A percentile compares a stretch with the other conserved stretches of the same genome.
Conservation (phyloP, 2,797 vertebrate genomes). For the Chaetophractus vellerosus region DNA sequence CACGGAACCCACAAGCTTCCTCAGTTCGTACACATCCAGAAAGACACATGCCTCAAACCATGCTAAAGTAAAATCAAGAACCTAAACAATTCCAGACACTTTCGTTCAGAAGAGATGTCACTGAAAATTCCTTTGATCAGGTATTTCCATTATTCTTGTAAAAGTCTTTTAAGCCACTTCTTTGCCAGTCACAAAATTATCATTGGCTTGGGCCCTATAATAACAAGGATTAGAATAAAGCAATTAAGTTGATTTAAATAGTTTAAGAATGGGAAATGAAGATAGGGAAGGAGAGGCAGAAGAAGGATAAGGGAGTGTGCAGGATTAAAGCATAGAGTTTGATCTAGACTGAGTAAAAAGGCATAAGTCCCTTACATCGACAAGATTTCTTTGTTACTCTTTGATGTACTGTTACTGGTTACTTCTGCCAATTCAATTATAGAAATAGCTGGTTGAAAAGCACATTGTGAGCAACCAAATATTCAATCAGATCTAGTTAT, state of each 20-base stretch:
- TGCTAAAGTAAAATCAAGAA: conserved; percentile 57
- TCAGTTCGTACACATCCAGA: background rate
- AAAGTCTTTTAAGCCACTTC: conserved; percentile 40
- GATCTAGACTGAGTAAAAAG: conserved; percentile 9
- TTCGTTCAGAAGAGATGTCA: conserved; percentile 39
- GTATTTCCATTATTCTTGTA: conserved; percentile 44
- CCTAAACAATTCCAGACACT: background rate
- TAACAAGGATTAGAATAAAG: background rate
- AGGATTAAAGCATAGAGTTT: conserved; percentile 9
- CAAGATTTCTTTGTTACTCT: conserved; percentile 14
- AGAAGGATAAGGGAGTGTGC: background rate
- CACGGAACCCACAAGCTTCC: background rate
- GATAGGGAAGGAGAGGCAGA: background rate
- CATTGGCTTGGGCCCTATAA: background rate
- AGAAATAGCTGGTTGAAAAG: conserved; percentile 50
- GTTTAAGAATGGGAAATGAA: conserved; percentile 45
- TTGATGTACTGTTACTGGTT: background rate
- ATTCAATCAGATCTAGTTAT: conserved; percentile 24
- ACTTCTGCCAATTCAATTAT: conserved; percentile 5
- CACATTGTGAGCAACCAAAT: conserved; percentile 30
- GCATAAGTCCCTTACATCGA: background rate
- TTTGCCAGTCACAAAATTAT: conserved; percentile 56
- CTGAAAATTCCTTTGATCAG: conserved; percentile 15
- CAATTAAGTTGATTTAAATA: conserved; percentile 59
- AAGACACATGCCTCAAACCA: background rate